Base-by-base conservation (phyloP, 2,797 vertebrate species). In the Spatula clypeata region DNA sequence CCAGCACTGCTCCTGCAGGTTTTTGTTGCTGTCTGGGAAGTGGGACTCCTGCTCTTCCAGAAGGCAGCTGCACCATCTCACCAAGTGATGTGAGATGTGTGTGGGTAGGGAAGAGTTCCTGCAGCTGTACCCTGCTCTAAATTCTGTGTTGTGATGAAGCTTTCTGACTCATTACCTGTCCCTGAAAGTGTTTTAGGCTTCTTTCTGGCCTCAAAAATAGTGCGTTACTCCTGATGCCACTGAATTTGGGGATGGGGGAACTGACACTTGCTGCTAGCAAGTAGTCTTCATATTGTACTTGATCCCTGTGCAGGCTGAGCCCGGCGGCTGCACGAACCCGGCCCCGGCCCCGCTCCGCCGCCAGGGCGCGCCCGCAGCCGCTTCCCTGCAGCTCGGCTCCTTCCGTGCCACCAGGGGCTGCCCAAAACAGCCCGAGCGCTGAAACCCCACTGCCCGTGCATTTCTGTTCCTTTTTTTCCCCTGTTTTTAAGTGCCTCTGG, bases 131-230 rank as follows among this genome's bases (percentile, higher is more conserved):
- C 10, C 24, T 54, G 36, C 29, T n/a, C n/a, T 29, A 69, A 9
- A 29, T 66, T 72, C 36, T 4, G 5, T 19, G 23, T 5, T 29
- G 6, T 6, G 32, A 14, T 32, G 7, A 67, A 3, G 19, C 54
- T 72, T 40, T 54, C n/a, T 45, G 17, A n/a, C 32, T 42, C 1
- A 0, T 38, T 42, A 34, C 13, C 4, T 53, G 10, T 26, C n/a
- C 21, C 24, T 24, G 17, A 32, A 15, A 44, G 13, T 0, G 0
- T 5, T 3, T 8, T 7, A 29, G 19, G 8, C 31, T 83, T 64
- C 24, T 19, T 49, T 32, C 13, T 23, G 8, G 27, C 26, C 7
- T 26, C 65, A 49, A 16, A 8, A 17, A 31, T 1, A 7, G 13
- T 20, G 23, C 40, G 67, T 38, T 38, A 17, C 5, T 18, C 38